Base-by-base conservation (phyloP, 2,113 vertebrate species). In the Tyto alba region DNA sequence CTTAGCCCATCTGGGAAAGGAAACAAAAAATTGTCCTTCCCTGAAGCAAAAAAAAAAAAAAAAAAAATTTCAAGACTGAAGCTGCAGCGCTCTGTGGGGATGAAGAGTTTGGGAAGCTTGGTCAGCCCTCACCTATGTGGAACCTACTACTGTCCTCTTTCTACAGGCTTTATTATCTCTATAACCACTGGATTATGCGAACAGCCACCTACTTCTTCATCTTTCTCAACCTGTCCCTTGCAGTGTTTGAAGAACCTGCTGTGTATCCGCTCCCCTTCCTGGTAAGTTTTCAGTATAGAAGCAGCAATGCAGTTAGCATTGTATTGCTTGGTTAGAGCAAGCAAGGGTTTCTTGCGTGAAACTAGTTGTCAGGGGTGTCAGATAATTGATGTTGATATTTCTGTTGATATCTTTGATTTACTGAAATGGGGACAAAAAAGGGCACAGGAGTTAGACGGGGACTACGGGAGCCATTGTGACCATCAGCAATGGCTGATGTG, bases 191-290 rank as follows among this genome's bases (percentile, higher is more conserved):
- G 99, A 57, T 96, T 21, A 98, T 98, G 78, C 95, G 96, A 95
- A 94, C 97, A 5, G 74, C 98, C 43, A 98, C 98, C 13, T 99
- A 99, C 93, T 91, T 99, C 96, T 99, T 99, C 96, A 99, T 99
- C 80, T 96, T 99, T 63, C 93, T 99, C 53, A 96, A 99, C 88
- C 97, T 99, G 50, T 98, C 97, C 25, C 98, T 99, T 68, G 99
- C 98, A 4, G 3, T 99, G 36, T 99, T 99, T 81, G 99, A 99
- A 95, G 98, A 99, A 1, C 99, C 99, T 7, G 99, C 99, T 1
- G 92, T 99, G 66, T 85, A 99, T 38, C 96, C 96, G 0, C 93
- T 99, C 20, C 99, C 99, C 6, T 95, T 98, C 41, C 98, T 99
- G 99, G 99, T 99, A 96, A 97, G 98, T 84, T 40, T 38, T 13